Conservation (phyloP, 2,797 vertebrate species). For the Chromis chromis region DNA sequence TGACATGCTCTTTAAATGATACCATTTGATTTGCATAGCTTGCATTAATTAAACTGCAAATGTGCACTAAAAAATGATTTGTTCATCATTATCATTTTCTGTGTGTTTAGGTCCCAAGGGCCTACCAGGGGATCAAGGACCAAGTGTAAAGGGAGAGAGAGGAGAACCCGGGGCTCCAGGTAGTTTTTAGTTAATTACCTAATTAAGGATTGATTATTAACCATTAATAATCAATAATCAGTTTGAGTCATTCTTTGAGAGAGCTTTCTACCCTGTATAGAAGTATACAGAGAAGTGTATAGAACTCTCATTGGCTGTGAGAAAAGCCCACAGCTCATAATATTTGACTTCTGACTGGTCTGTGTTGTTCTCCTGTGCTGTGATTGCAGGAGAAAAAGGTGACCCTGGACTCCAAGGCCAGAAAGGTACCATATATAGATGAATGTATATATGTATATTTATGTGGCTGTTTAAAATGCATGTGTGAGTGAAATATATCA, state of each 20-base stretch:
- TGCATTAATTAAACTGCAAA: background rate
- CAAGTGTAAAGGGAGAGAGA: conserved; percentile 63
- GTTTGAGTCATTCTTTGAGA: too few species aligned
- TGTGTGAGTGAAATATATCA: background rate
- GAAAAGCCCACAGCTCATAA: too few species aligned
- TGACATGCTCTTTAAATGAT: conserved; percentile 10
- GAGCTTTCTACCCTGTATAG: too few species aligned
- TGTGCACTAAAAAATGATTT: too few species aligned
- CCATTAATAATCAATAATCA: too few species aligned
- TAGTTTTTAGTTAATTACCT: conserved; percentile 5
- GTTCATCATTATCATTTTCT: too few species aligned
- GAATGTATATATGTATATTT: background rate
- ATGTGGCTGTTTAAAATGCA: background rate
- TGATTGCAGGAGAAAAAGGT: conserved; percentile 51
- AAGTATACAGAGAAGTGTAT: too few species aligned
- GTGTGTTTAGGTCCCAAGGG: conserved; percentile 30
- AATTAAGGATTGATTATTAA: too few species aligned
- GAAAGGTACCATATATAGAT: conserved; percentile 7
- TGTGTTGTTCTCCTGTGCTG: background rate
- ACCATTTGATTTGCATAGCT: background rate
- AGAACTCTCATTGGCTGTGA: too few species aligned
- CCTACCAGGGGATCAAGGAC: conserved; percentile 36
- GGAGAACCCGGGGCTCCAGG: conserved; percentile 47
- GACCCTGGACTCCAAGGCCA: background rate
- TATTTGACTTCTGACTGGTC: background rate